These are phyloP conservation scores for Rutilus rutilus DNA, from an alignment of 2,113 vertebrate genomes.

Conservation along the genomic window DNA sequence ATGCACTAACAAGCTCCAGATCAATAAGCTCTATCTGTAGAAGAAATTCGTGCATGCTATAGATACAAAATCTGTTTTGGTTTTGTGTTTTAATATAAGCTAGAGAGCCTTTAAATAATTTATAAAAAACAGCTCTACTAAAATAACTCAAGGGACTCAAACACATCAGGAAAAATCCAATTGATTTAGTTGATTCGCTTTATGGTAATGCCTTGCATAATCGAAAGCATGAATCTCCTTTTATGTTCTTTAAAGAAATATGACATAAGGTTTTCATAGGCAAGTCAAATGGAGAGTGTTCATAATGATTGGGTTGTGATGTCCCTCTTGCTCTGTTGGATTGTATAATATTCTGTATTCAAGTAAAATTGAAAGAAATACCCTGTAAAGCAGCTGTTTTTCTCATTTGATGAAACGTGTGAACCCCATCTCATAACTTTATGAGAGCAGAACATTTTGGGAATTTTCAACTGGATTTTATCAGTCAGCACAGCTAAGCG, in stretches of 20 bases:
- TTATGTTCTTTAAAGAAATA: not conserved
- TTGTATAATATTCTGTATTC: not conserved
- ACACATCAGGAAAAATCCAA: not conserved
- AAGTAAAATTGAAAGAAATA: not conserved
- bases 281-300: not conserved
- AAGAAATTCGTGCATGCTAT: not conserved
- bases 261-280: conserved; percentile 17
- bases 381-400: conserved; percentile 15
- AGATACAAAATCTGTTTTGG: conserved; percentile 25
- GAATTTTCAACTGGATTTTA: conserved; percentile 29
- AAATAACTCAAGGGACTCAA: conserved; percentile 5
- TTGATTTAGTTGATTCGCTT: not conserved
- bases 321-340: not conserved
- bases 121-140: not conserved
- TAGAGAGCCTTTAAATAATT: not conserved
- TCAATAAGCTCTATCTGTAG: not conserved
- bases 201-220: not conserved
- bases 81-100: conserved; percentile 7
- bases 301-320: not conserved
- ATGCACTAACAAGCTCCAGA: conserved; percentile 29
- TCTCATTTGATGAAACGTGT: conserved; percentile 13
- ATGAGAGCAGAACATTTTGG: not conserved
- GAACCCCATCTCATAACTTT: not conserved
- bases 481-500: conserved; percentile 14
- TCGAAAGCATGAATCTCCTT: not conserved